Base-by-base conservation (phyloP, 2,113 vertebrate species). In the Xenopus laevis region DNA sequence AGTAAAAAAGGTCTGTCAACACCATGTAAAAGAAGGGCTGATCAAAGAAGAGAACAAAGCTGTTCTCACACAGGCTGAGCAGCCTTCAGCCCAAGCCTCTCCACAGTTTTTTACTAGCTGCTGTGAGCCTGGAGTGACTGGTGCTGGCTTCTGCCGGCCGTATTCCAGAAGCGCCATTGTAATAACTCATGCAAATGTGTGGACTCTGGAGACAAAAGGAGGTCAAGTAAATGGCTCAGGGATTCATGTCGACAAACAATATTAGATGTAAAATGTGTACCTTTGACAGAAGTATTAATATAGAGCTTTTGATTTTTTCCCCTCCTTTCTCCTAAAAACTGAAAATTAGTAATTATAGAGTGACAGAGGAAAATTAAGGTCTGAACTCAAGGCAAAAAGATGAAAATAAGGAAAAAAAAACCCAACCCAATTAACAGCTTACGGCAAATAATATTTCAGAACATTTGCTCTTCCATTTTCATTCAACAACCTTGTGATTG, bases 401-500 rank as follows among this genome's bases (percentile, higher is more conserved):
- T 92, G 89, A 86, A 83, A 47, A 46, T 33, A n/a, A n/a, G n/a
- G 10, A 53, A 64, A 27, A 21, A 62, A 44, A 68, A 46, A 15
- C 86, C 86, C 84, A 87, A 87, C 88, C 88, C 89, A 91, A 91
- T 91, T 91, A 92, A 89, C 87, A 81, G 86, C 87, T 90, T 85
- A 85, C 83, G 86, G 89, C 86, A 88, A 89, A 89, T 90, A 82
- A 86, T 87, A 88, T 87, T 84, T 86, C 83, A 79, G 83, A 88
- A 88, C 88, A 68, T 88, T 89, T 88, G 86, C 86, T 86, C 87
- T 81, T 87, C 89, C 89, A 83, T 81, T 87, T 47, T 90, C 91
- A 88, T 90, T 89, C 92, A 90, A 88, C 91, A 89, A 89, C 88
- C 89, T 90, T 89, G 90, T 94, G 93, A 95, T 93, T 92, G 96